These are phyloP conservation scores for Caenorhabditis drosophilae DNA, from an alignment of 2,888 invertebrate genomes.

Conservation along the genomic window DNA sequence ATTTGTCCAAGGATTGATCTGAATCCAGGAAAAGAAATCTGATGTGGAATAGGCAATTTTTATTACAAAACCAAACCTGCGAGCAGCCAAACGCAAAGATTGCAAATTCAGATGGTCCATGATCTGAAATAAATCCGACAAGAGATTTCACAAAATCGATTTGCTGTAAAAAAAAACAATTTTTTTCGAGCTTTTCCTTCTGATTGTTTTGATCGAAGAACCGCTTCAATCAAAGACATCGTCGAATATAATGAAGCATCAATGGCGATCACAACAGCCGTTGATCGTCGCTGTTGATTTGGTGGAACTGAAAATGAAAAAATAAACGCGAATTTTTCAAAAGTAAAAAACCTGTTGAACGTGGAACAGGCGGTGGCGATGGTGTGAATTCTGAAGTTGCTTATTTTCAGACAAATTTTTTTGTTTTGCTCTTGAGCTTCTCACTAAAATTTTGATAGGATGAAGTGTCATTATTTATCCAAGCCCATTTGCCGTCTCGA, in stretches of 20 bases:
- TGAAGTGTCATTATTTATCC: slow-evolving; percentile 14
- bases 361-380: no score
- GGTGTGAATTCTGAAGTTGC: slow-evolving; percentile 7
- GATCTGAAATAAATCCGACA: slow-evolving; percentile 13
- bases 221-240: slow-evolving; percentile 17
- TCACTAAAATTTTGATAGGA: slow-evolving; percentile 13
- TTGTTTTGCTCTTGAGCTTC: neutral
- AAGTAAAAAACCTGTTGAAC: no score
- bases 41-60: no score
- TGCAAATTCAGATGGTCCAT: slow-evolving; percentile 26
- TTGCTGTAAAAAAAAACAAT: slow-evolving; percentile 13
- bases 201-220: slow-evolving; percentile 2
- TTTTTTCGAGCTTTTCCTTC: neutral
- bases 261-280: slow-evolving; percentile 20
- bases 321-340: no score
- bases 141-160: slow-evolving; percentile 13
- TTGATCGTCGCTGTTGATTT: slow-evolving; percentile 16
- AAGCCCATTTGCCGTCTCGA: slow-evolving; percentile 4
- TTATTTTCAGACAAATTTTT: slow-evolving; percentile 2
- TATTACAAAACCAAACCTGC: neutral
- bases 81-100: slow-evolving; percentile 29
- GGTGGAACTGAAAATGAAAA: slow-evolving; percentile 10
- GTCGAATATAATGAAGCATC: slow-evolving; percentile 27
- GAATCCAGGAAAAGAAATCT: no score
- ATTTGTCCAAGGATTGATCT: slow-evolving; percentile 7